Evolutionary conservation across 2,888 invertebrate species (phyloP), one percentile per base, ranked within the genome.

Genomic region (Epistrophe eligans): DNA sequence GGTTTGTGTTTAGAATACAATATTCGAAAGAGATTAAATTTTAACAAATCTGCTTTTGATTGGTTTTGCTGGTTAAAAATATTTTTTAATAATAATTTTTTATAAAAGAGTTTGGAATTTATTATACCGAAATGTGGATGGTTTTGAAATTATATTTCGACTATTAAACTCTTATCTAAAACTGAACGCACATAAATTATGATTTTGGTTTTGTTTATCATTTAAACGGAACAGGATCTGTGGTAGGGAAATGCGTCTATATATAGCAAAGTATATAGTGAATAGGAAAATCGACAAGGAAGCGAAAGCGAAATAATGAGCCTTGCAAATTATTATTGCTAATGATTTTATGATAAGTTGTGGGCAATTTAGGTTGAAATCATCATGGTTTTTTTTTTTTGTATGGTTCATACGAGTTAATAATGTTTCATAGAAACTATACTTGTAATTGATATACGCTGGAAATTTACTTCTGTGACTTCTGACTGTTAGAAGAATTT

Each of bases 21-120:
- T 35, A 58, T 35, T 58, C 7, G 8, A 24, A 13, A n/a, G 43
- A n/a, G 62, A 62, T 62, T 62, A 24, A 62, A 62, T 43, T 43
- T 62, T 40, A 40, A 40, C 15, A 62, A 62, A 62, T 62, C 62
- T 62, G 62, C 24, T 62, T 43, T 43, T 62, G 62, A 62, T 62
- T 60, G 40, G 40, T 60, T 60, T 62, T 43, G 40, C n/a, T 40
- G 9, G 55, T 55, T 55, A 32, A 55, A 32, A 55, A 38, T 10
- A 38, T 38, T 58, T 58, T 58, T 35, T 58, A 57, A n/a, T 57
- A 1, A 0, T 32, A 6, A 1, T 7, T 9, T 32, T 32, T 32
- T 32, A 32, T 32, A 15, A 9, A 35, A 17, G 17, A 38, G 17
- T 2, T 19, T 2, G 17, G 11, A n/a, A 58, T 58, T 58, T 58